These are phyloP conservation scores for Prinia subflava DNA, from an alignment of 2,113 vertebrate genomes.

Conservation along the genomic window DNA sequence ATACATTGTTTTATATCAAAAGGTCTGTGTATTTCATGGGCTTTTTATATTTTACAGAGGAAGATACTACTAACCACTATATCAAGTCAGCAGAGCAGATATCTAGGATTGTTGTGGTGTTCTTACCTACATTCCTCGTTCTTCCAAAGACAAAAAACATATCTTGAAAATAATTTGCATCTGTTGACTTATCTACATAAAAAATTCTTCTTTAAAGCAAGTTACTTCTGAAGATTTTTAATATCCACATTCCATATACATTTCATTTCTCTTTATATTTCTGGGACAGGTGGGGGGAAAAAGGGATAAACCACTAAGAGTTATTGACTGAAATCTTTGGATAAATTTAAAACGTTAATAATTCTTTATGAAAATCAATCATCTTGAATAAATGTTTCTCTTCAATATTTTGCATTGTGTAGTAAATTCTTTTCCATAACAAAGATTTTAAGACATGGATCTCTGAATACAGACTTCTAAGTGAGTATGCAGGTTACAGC, in stretches of 20 bases:
- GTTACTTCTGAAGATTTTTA: neutral
- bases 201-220: neutral
- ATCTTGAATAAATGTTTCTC: neutral
- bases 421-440: neutral
- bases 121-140: neutral
- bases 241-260: neutral
- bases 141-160: neutral
- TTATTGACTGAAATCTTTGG: neutral
- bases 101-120: neutral
- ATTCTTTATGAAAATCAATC: neutral
- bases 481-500: neutral
- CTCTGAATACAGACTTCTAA: neutral
- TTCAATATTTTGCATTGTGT: neutral
- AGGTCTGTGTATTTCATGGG: neutral
- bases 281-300: accelerated
- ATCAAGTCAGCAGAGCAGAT: neutral
- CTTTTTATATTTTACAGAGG: neutral
- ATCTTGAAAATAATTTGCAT: neutral
- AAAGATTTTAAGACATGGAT: neutral
- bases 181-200: neutral
- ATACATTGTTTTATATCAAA: neutral
- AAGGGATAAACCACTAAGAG: neutral
- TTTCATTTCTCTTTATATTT: neutral
- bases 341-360: neutral
- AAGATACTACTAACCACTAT: neutral